Base-by-base conservation (phyloP, 2,113 vertebrate species). In the Lepisosteus osseus region DNA sequence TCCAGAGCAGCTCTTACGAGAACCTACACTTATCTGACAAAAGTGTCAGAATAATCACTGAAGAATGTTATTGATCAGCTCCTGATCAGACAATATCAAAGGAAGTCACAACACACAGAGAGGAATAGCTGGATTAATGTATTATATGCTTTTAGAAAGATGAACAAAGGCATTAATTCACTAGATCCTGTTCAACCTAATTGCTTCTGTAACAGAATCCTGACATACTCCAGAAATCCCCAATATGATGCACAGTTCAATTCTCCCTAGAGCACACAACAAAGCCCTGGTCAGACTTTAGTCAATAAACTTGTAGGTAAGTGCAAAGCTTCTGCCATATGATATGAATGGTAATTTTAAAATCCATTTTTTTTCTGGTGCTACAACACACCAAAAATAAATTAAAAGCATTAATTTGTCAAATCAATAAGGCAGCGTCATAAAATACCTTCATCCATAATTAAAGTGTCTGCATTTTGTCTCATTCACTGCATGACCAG, bases 91-190 rank as follows among this genome's bases (percentile, higher is more conserved):
- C 80, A 75, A 74, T 81, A 79, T 61, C 8, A 55, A 64, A 70
- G 74, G 67, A 71, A 66, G 76, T 69, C 76, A 67, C 68, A 68
- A 74, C 47, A 69, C n/a, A 12, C 14, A 63, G 67, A 54, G 74
- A 78, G 75, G 61, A 61, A 72, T 70, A 72, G 72, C 69, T 72
- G 57, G 69, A 74, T 74, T 69, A 64, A 76, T 75, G 78, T 77
- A 74, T 63, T 71, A 71, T 76, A 74, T 65, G 71, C 70, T 80
- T 45, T 68, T 66, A 72, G 68, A 45, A 57, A 67, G 61, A 45
- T 55, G 63, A 74, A 80, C 74, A 84, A 77, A 77, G 71, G 69
- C 76, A 76, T 78, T 71, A 74, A 79, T 80, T 80, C 83, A 82
- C 65, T 68, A 73, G 73, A 59, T 68, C 61, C 74, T 78, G 74